These are phyloP conservation scores for Ia io DNA, from an alignment of 2,113 vertebrate species.

Conservation along the genomic window DNA sequence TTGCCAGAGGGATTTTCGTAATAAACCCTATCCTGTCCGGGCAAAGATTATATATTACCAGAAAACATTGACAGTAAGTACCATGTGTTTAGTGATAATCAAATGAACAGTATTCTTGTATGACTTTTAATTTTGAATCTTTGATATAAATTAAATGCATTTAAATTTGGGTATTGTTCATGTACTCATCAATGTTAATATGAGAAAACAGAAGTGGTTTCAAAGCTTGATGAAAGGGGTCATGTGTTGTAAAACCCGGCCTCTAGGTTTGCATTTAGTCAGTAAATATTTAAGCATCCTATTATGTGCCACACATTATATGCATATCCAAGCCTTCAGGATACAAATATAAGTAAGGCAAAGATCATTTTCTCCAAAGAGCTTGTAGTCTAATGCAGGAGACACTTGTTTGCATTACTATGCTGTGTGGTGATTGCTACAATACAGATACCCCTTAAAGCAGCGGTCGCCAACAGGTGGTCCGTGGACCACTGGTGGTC, in stretches of 20 bases:
- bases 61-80: conserved; percentile 90
- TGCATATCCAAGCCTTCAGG: not conserved
- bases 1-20: conserved; percentile 97
- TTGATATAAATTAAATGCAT: not conserved
- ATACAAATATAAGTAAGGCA: not conserved
- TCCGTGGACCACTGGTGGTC: too few relatives aligned
- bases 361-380: not conserved
- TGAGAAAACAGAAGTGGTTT: not conserved
- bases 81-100: not conserved
- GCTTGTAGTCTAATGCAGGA: not conserved
- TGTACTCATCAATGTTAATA: not conserved
- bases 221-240: not conserved
- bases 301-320: rapidly evolving
- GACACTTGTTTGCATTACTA: not conserved
- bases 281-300: too few relatives aligned
- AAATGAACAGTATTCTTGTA: rapidly evolving
- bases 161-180: not conserved
- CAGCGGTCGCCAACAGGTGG: too few relatives aligned
- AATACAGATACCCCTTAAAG: not conserved
- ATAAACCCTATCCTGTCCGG: conserved; percentile 95
- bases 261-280: not conserved
- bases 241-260: not conserved
- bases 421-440: not conserved
- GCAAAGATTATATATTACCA: conserved; percentile 93
- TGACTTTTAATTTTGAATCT: not conserved